Evolutionary conservation across 1,140 invertebrate species (phyloP).

Genomic region (Linepithema humile): DNA sequence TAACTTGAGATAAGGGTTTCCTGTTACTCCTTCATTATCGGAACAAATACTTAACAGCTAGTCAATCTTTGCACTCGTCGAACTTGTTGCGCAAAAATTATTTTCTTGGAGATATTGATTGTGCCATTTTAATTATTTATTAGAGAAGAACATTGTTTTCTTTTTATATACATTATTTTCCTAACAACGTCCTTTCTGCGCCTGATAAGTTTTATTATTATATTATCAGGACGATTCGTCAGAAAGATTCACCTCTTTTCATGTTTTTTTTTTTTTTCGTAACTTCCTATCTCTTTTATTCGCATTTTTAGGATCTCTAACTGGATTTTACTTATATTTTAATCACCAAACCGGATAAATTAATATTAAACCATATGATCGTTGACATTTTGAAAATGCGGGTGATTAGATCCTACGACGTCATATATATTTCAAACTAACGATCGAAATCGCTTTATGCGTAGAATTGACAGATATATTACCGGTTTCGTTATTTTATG

Average conservation of each 20-base stretch:
- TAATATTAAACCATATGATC: neutral
- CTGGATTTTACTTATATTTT: neutral
- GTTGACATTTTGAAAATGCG: neutral
- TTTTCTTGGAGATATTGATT: neutral
- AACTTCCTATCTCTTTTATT: neutral
- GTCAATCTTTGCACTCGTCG: neutral
- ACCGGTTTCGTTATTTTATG: neutral
- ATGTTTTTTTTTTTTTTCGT: neutral
- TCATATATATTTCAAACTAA: neutral
- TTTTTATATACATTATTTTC: too few relatives aligned
- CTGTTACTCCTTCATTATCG: constrained; percentile 11
- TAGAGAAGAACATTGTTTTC: neutral
- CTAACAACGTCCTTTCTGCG: too few relatives aligned
- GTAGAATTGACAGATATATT: neutral
- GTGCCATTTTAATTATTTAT: neutral
- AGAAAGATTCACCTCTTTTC: too few relatives aligned
- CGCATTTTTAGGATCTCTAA: constrained; percentile 7
- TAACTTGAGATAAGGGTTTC: neutral
- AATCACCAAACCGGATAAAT: neutral
- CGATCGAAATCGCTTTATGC: neutral
- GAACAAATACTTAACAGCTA: neutral
- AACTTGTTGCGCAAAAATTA: too few relatives aligned
- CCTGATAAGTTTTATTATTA: too few relatives aligned
- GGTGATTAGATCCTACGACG: neutral
- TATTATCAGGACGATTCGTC: too few relatives aligned